Evolutionary conservation across 2,888 invertebrate genomes (phyloP), one percentile per base, ranked within the genome.

Genomic region (Caenorhabditis sp.): DNA sequence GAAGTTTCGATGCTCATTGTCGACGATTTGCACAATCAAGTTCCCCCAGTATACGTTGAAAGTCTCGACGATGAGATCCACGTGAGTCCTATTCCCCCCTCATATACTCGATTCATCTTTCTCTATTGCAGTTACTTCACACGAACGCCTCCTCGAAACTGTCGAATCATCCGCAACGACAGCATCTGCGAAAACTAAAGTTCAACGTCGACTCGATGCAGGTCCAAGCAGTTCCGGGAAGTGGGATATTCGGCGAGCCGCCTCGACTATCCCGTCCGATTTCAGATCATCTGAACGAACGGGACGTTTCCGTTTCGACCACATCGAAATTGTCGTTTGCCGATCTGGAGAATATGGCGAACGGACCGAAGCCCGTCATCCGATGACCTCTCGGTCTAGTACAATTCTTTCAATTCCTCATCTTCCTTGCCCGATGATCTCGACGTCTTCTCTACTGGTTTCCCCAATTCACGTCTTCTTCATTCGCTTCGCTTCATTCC

Each of bases 21-120:
- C 15, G 89, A 89, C 72, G 87, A 89, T 15, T 65, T 89, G 9
- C 89, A 89, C 84, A 87, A 86, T 68, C 88, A 89, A 68, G 87
- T 88, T 9, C 89, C 89, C 8, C 87, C 87, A 6, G 88, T 88
- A 8, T 89, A 89, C 78, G 86, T 87, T 13, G 89, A 89, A 61
- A 83, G 85, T 35, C 65, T 89, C 53, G 82, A 87, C 26, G 87
- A 88, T 26, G 83, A 85, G 28, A 84, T 88, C 20, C 70, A 82
- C 56, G 88, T 88, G 35, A 65, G 58, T 53, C 26, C 1, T 4
- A 8, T 47, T 50, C n/a, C n/a, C n/a, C n/a, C n/a, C n/a, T n/a
- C n/a, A n/a, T n/a, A n/a, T n/a, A n/a, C n/a, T n/a, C n/a, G 32
- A 51, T 53, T n/a, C 32, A 47, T 6, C 15, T 4, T 8, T 11